A percentile compares a stretch with the other conserved stretches of the same genome.
Evolutionary conservation across 1,140 invertebrate genomes (phyloP).

Genomic region (Mamestra configurata): DNA sequence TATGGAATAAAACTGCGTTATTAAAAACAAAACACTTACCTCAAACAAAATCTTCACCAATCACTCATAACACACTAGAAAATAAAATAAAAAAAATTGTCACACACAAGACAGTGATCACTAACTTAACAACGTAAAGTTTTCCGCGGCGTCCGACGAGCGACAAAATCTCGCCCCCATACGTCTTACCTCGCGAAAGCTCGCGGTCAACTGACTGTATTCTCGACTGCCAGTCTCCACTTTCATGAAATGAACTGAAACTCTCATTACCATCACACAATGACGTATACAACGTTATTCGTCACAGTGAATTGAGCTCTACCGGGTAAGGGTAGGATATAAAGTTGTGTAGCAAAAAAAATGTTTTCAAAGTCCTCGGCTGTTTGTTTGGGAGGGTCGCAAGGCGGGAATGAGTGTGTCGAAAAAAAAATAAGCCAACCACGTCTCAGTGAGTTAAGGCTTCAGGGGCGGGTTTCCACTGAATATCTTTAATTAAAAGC

Average conservation of each 20-base stretch:
- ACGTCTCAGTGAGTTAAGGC: constrained; percentile 85
- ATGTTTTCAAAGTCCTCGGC: constrained; percentile 85
- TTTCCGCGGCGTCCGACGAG: constrained; percentile 65
- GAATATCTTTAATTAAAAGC: constrained; percentile 87
- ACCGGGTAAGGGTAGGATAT: constrained; percentile 9
- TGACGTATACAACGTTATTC: constrained; percentile 55
- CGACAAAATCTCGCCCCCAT: constrained; percentile 51
- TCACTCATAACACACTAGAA: constrained; percentile 30
- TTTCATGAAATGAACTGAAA: constrained; percentile 86
- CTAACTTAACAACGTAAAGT: constrained; percentile 70
- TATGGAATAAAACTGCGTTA: background rate
- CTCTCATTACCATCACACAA: constrained; percentile 58
- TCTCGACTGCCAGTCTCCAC: constrained; percentile 74
- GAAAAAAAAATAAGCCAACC: constrained; percentile 88
- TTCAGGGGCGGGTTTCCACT: constrained; percentile 82
- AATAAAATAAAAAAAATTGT: constrained; percentile 41
- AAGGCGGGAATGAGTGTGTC: constrained; percentile 86
- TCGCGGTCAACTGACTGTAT: constrained; percentile 83
- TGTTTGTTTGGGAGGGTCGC: constrained; percentile 87
- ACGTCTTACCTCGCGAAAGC: constrained; percentile 74
- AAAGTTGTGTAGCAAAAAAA: constrained; percentile 56
- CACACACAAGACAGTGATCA: constrained; percentile 37
- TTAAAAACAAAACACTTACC: constrained; percentile 41
- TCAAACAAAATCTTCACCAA: constrained; percentile 33
- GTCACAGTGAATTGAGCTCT: constrained; percentile 53